These are phyloP conservation scores for Hypomesus transpacificus DNA, from an alignment of 2,113 vertebrate genomes.

Conservation along the genomic window DNA sequence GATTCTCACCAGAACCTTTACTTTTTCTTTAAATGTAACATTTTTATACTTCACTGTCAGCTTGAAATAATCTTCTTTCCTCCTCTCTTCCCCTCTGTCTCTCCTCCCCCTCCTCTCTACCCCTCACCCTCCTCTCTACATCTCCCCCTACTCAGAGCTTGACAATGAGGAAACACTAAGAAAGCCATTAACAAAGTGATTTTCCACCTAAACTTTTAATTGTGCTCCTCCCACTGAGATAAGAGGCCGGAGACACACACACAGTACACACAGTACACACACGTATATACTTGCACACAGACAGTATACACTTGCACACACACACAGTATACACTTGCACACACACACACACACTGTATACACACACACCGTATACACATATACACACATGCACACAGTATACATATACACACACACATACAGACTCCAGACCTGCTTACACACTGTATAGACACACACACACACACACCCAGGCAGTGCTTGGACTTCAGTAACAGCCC, in stretches of 20 bases:
- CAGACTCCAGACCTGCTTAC: too few relatives aligned
- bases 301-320: too few relatives aligned
- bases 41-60: background rate
- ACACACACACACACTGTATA: too few relatives aligned
- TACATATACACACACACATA: too few relatives aligned
- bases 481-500: background rate
- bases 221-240: background rate
- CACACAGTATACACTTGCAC: too few relatives aligned
- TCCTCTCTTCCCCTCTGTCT: background rate
- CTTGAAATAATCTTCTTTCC: background rate
- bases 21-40: background rate
- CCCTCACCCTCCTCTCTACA: background rate
- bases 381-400: too few relatives aligned
- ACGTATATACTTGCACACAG: too few relatives aligned
- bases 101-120: background rate
- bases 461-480: background rate
- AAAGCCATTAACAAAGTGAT: background rate
- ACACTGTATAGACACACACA: too few relatives aligned
- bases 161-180: background rate
- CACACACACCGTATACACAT: too few relatives aligned
- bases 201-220: conserved; percentile 7
- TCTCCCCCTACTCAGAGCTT: background rate
- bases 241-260: background rate
- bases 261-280: too few relatives aligned
- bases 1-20: too few relatives aligned